Evolutionary conservation across 2,888 invertebrate genomes (phyloP).

Genomic region (Carterocephalus palaemon): DNA sequence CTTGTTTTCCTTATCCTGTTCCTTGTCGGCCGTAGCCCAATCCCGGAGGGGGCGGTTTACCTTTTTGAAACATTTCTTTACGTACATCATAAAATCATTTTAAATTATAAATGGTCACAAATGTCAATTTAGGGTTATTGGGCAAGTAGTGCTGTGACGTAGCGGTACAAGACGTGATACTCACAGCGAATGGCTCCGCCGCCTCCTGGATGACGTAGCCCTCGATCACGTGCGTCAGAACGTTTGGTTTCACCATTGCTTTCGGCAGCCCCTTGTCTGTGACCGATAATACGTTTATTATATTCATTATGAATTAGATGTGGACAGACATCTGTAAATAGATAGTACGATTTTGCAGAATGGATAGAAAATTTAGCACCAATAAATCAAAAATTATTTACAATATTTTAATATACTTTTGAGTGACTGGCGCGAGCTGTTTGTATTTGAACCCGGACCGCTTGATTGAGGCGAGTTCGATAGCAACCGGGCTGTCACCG

Average conservation of each 20-base stretch:
- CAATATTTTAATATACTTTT: no score
- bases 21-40: conserved; percentile 59
- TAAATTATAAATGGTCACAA: conserved; percentile 5
- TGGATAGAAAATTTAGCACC: no score
- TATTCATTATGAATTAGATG: no score
- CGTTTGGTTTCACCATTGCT: conserved; percentile 96
- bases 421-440: no score
- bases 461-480: no score
- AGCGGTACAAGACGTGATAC: conserved; percentile 36
- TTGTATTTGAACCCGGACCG: no score
- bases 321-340: no score
- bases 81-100: conserved; percentile 23
- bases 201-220: conserved; percentile 98
- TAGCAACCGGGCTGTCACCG: no score
- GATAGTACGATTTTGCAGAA: no score
- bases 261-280: conserved; percentile 84
- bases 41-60: conserved; percentile 72
- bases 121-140: conserved; percentile 8
- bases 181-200: conserved; percentile 93
- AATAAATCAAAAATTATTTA: no score
- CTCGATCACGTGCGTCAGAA: conserved; percentile 97
- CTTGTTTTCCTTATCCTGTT: conserved; percentile 78
- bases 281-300: background rate
- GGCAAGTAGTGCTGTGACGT: background rate
- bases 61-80: conserved; percentile 54